Evolutionary conservation across 2,113 vertebrate species (phyloP).

Genomic region (Anthoscopus minutus): DNA sequence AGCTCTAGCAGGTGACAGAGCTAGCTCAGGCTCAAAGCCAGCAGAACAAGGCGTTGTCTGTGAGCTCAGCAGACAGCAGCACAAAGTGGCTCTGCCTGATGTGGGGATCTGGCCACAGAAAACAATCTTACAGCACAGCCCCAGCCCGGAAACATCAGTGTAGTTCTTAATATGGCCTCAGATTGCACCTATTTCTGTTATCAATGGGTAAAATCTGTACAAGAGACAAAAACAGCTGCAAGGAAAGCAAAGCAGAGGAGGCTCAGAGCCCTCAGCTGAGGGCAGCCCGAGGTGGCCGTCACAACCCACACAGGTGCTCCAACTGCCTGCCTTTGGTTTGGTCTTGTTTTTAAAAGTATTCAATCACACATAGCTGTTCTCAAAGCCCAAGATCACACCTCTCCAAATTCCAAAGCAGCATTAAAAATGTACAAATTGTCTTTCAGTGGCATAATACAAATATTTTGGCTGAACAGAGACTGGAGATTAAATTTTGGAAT

Average conservation of each 20-base stretch:
- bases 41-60: neutral
- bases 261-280: neutral
- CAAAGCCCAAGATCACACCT: neutral
- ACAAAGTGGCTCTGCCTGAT: rapidly evolving
- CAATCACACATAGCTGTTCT: neutral
- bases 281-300: rapidly evolving
- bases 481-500: neutral
- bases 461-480: neutral
- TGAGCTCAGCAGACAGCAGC: neutral
- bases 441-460: neutral
- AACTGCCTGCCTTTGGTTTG: neutral
- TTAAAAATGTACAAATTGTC: neutral
- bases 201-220: neutral
- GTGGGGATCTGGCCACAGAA: neutral
- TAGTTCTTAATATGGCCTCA: neutral
- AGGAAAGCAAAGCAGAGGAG: neutral
- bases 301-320: neutral
- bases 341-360: neutral
- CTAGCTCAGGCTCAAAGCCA: neutral
- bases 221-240: neutral
- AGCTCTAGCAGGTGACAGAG: neutral
- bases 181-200: neutral
- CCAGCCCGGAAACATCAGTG: neutral
- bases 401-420: neutral
- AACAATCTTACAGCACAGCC: neutral